These are phyloP conservation scores for Chromis chromis DNA, from an alignment of 2,797 vertebrate species.

Conservation along the genomic window DNA sequence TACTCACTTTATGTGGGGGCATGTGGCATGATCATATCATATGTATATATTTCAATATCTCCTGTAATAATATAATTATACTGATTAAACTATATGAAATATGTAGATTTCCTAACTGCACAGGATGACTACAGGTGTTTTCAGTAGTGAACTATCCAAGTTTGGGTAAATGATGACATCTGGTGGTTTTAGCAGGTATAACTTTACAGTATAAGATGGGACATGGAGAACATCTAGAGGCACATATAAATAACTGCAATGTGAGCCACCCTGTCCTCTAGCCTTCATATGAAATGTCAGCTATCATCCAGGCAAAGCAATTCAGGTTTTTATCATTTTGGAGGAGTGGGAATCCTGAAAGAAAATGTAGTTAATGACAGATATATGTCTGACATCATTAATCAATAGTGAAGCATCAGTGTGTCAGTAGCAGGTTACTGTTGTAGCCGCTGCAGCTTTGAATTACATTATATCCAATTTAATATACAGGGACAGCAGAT, in stretches of 20 bases:
- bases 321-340: neutral
- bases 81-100: neutral
- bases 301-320: neutral
- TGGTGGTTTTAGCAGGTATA: slow-evolving; percentile 23
- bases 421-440: no score
- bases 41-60: neutral
- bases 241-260: slow-evolving; percentile 1
- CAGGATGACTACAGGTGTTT: neutral
- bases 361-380: no score
- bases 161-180: slow-evolving; percentile 50
- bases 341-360: neutral
- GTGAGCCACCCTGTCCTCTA: neutral
- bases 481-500: no score
- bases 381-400: no score
- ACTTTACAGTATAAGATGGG: neutral
- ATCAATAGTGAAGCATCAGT: no score
- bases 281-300: neutral
- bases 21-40: neutral
- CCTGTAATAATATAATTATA: neutral
- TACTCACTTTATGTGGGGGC: no score
- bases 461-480: no score
- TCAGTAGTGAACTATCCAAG: neutral
- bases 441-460: no score
- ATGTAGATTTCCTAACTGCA: neutral
- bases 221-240: slow-evolving; percentile 10